Evolutionary conservation across 2,888 invertebrate genomes (phyloP).

Genomic region (Melieria crassipennis): DNA sequence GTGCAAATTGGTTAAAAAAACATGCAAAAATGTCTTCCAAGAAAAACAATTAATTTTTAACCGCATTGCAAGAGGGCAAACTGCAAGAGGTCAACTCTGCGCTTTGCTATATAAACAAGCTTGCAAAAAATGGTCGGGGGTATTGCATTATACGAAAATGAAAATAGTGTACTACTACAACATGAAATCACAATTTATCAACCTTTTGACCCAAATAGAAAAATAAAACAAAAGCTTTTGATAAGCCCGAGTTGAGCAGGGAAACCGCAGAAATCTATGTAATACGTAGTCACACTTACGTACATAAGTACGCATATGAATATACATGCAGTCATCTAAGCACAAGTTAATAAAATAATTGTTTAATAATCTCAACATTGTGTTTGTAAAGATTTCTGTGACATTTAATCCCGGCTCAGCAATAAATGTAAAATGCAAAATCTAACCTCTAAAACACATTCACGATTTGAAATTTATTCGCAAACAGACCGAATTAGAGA

Average conservation of each 20-base stretch:
- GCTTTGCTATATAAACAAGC: too few species aligned
- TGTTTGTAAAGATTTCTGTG: too few species aligned
- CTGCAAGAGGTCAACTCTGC: too few species aligned
- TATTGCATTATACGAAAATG: neutral
- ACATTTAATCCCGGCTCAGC: too few species aligned
- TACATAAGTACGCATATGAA: neutral
- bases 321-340: neutral
- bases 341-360: too few species aligned
- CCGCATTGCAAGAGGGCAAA: too few species aligned
- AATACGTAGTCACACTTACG: neutral
- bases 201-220: slow-evolving; percentile 56
- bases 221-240: slow-evolving; percentile 8
- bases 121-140: neutral
- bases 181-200: slow-evolving; percentile 52
- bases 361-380: too few species aligned
- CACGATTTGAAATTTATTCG: neutral
- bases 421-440: too few species aligned
- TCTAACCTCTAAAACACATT: neutral
- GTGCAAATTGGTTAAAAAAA: neutral
- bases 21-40: neutral
- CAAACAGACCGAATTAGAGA: too few species aligned
- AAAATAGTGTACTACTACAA: slow-evolving; percentile 21
- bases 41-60: too few species aligned
- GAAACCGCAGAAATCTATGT: neutral
- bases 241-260: slow-evolving; percentile 42